Base-by-base conservation (phyloP, 2,113 vertebrate species). In the Xiphophorus maculatus region DNA sequence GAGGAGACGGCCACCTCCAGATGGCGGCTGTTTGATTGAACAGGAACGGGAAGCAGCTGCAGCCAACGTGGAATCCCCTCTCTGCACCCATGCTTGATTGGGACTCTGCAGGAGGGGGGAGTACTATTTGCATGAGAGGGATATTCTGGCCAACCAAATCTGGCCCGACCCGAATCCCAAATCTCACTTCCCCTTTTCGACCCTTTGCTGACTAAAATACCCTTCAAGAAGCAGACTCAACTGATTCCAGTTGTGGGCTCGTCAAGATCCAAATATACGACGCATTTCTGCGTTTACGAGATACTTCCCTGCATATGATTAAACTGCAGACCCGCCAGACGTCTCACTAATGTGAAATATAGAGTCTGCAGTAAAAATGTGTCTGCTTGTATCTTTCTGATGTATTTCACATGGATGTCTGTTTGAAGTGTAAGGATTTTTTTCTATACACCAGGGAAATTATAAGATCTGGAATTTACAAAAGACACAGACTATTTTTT, bases 51-150 rank as follows among this genome's bases (percentile, higher is more conserved):
- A 97, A 97, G 95, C 97, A 97, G 97, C 96, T 97, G 96, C 90
- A 92, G 93, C 93, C 93, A 89, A 94, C 15, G 62, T 74, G 82
- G 79, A 85, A 92, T 88, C 94, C 91, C 90, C 90, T 87, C 94
- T 94, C 94, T 14, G 27, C 22, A 66, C 91, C 88, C 91, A 94
- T 83, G 94, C 96, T 94, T 96, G 94, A 95, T 93, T 93, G 92
- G 96, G 95, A 96, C 94, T 95, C 93, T 91, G 91, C 92, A 84
- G 28, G 32, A 11, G 91, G 93, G 93, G 93, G 94, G 92, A 93
- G 92, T 92, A 91, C 90, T 81, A 97, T 98, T 99, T 98, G 97
- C 97, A 99, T 97, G 95, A 94, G 88, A 94, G 92, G 95, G 94
- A 97, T 95, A 95, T 96, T 96, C 95, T 95, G 94, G 96, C 96